phyloP scores from a whole-genome alignment of 1,140 invertebrate genomes.

The Homalodisca vitripennis region DNA sequence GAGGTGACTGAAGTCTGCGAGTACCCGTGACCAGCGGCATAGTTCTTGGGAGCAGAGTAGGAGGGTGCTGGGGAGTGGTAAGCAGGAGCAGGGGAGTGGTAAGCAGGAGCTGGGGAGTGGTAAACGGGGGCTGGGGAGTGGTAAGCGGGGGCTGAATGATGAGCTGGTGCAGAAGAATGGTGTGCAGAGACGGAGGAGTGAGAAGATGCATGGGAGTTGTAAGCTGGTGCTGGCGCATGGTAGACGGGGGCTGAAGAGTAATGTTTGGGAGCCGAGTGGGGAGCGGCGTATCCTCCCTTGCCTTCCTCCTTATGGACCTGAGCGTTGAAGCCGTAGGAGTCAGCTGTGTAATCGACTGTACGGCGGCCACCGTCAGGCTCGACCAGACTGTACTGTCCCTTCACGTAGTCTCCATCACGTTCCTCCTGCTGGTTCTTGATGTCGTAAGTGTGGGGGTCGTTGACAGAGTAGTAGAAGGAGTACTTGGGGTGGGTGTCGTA shows the following conservation, averaged over 20 bases:
- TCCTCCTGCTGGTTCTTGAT: conserved; percentile 56
- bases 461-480: conserved; percentile 54
- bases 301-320: conserved; percentile 12
- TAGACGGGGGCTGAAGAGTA: conserved; percentile 39
- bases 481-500: conserved; percentile 44
- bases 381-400: conserved; percentile 47
- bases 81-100: conserved; percentile 16
- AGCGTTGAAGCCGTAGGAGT: conserved; percentile 23
- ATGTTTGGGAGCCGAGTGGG: conserved; percentile 47
- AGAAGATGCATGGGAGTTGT: conserved; percentile 30
- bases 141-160: conserved; percentile 26
- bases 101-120: conserved; percentile 35
- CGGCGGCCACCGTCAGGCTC: conserved; percentile 41
- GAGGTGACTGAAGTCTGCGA: conserved; percentile 15
- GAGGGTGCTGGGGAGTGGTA: conserved; percentile 24
- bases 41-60: not conserved
- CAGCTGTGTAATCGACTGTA: conserved; percentile 37
- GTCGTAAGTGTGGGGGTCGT: conserved; percentile 56
- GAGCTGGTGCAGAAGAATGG: conserved; percentile 35
- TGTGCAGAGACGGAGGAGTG: conserved; percentile 30
- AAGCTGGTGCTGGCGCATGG: conserved; percentile 32
- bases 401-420: conserved; percentile 55
- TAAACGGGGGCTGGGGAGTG: not conserved
- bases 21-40: not conserved
- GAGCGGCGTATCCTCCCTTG: conserved; percentile 41